Base-by-base conservation (phyloP, 1,140 invertebrate species). In the Akabosia matsudoensis region DNA sequence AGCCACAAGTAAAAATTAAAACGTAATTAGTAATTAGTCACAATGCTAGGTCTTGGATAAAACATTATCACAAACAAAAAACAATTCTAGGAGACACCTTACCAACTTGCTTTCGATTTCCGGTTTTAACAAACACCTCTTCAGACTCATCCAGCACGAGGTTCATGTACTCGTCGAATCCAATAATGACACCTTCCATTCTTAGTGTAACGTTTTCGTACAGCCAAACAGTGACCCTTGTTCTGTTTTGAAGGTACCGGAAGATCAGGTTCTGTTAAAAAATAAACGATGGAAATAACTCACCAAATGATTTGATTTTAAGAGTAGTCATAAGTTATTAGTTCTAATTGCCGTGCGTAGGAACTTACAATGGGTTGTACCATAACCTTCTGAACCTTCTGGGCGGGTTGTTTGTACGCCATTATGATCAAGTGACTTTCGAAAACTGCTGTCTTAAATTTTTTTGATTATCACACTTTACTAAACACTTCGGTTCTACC, bases 101-200 rank as follows among this genome's bases (percentile, higher is more conserved):
- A 82, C 96, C 96, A 10, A 99, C 86, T 77, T 88, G 88, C 83
- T 95, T 95, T 74, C 95, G 90, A 72, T 89, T 90, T 28, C 70
- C 75, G 13, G 92, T 92, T 86, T 98, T 99, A 82, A 94, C 87
- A 82, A 97, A 90, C 79, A 95, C 92, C 87, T 99, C 97, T 85
- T 97, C 96, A 1, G 97, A 96, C 81, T 99, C 96, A 84, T 99
- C 97, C 83, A 99, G 86, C 26, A 99, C 97, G 75, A 99, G 87
- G 84, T 99, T 99, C 97, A 99, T 99, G 87, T 99, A 99, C 86
- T 99, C 97, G 85, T 99, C 97, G 85, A 99, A 99, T 4, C 97
- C 97, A 84, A 96, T 92, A 83, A 99, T 99, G 87, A 97, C 95
- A 70, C 97, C 97, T 87, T 99, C 97, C 82, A 98, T 97, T 70